Evolutionary conservation across 2,888 invertebrate species (phyloP).

Genomic region (Leucania comma): DNA sequence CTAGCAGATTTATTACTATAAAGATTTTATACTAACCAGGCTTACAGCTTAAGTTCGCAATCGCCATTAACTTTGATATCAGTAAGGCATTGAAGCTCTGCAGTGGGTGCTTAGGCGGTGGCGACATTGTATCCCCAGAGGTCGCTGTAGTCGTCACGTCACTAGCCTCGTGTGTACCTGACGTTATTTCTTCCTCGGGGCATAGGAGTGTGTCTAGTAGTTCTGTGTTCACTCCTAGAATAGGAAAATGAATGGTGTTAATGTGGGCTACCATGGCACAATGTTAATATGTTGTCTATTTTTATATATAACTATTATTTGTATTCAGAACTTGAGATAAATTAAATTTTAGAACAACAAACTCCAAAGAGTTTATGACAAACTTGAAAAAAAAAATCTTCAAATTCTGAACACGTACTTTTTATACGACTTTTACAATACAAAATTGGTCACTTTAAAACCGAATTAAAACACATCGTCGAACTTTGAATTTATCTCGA

Average conservation of each 20-base stretch:
- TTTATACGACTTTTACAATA: no score
- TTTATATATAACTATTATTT: no score
- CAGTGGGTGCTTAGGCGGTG: constrained; percentile 76
- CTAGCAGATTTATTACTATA: constrained; percentile 91
- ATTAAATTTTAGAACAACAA: no score
- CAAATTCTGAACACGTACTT: no score
- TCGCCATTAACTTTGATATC: constrained; percentile 95
- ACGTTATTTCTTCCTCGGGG: constrained; percentile 86
- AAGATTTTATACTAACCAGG: constrained; percentile 91
- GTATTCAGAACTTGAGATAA: no score
- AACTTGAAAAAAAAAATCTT: no score
- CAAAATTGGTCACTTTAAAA: no score
- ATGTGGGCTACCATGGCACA: neutral
- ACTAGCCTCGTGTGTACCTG: constrained; percentile 36
- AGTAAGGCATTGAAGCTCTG: constrained; percentile 95
- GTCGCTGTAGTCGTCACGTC: constrained; percentile 58
- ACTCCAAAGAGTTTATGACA: no score
- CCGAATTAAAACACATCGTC: no score
- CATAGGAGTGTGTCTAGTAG: constrained; percentile 95
- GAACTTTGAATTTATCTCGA: no score
- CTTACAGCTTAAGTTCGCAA: constrained; percentile 96
- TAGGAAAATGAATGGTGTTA: constrained; percentile 54
- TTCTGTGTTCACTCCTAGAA: constrained; percentile 95
- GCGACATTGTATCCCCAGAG: constrained; percentile 68
- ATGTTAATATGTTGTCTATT: no score